phyloP scores from a whole-genome alignment of 1,140 invertebrate species.

The Hesperophylax magnus region DNA sequence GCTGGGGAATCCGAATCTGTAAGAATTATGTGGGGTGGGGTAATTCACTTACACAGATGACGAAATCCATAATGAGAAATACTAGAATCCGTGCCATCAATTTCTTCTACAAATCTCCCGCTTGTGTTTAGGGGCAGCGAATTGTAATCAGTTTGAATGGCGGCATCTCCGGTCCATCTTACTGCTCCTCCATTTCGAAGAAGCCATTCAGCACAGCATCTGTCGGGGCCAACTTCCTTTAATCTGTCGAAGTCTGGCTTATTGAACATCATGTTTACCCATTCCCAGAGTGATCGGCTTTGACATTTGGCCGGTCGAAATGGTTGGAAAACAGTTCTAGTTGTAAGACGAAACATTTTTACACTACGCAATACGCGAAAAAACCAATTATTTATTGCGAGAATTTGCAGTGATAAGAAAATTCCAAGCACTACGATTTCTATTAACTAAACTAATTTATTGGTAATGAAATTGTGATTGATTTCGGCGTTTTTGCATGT shows the following conservation, averaged over 20 bases:
- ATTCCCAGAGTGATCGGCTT: slow-evolving; percentile 66
- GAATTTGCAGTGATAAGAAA: too few relatives aligned
- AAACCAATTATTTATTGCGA: too few relatives aligned
- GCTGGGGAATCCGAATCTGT: too few relatives aligned
- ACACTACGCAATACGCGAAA: neutral
- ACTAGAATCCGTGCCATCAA: slow-evolving; percentile 78
- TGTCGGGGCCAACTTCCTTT: slow-evolving; percentile 83
- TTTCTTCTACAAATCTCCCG: slow-evolving; percentile 73
- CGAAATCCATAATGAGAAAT: slow-evolving; percentile 85
- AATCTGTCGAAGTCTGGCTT: slow-evolving; percentile 78
- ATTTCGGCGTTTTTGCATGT: too few relatives aligned
- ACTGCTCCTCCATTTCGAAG: slow-evolving; percentile 85
- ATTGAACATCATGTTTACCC: slow-evolving; percentile 75
- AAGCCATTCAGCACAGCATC: slow-evolving; percentile 94
- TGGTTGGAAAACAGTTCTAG: slow-evolving; percentile 17
- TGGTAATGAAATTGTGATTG: too few relatives aligned
- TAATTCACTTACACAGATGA: slow-evolving; percentile 80
- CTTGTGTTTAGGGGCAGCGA: slow-evolving; percentile 67
- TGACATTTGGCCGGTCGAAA: slow-evolving; percentile 31
- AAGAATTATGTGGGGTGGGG: too few relatives aligned
- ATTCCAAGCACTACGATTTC: too few relatives aligned
- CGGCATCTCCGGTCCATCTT: slow-evolving; percentile 73
- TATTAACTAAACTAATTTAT: too few relatives aligned
- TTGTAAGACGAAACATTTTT: slow-evolving; percentile 27
- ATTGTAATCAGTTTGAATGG: slow-evolving; percentile 79